Base-by-base conservation (phyloP, 2,797 vertebrate species). In the Dermochelys coriacea region DNA sequence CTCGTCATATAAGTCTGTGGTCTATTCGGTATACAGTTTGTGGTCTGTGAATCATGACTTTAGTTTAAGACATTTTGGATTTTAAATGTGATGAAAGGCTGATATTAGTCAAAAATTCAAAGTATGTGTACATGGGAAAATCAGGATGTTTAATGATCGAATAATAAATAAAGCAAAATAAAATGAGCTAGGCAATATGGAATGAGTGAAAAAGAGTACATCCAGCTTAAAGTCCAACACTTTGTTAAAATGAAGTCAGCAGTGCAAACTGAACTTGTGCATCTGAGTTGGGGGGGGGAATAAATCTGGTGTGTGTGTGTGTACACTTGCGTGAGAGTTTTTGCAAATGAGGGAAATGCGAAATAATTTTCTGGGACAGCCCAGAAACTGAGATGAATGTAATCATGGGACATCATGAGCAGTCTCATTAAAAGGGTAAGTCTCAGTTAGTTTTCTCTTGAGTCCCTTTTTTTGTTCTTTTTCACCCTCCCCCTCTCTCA, bases 1-100 rank as follows among this genome's bases (percentile, higher is more conserved):
- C 84, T 91, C 86, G 47, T 89, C 96, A 95, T 93, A 94, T 95
- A 95, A 97, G 96, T 97, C 89, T 98, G 96, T 97, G 95, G 94
- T 97, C 93, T 96, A 77, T 89, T 89, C 93, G 94, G 95, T 96
- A 86, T 96, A 96, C 84, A 92, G 94, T 97, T 95, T 97, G 97
- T 95, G 97, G 97, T 94, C 41, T 96, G 90, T 96, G 91, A 95
- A 94, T 93, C 95, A 89, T 34, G 95, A 93, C 91, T 95, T 85
- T 94, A 81, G 77, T 93, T 85, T 37, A 94, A 97, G 93, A 92
- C 88, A 86, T 47, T 93, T 96, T 93, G 85, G 91, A 82, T 90
- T 64, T 93, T 85, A 89, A 93, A 96, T 90, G 91, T 93, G 89
- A 87, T 47, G 0, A 85, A 95, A 95, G 64, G 92, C 2, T 8